A percentile compares a stretch with the other conserved stretches of the same genome.
Conservation (phyloP, 2,888 invertebrate species). For the Lasius platythorax region DNA sequence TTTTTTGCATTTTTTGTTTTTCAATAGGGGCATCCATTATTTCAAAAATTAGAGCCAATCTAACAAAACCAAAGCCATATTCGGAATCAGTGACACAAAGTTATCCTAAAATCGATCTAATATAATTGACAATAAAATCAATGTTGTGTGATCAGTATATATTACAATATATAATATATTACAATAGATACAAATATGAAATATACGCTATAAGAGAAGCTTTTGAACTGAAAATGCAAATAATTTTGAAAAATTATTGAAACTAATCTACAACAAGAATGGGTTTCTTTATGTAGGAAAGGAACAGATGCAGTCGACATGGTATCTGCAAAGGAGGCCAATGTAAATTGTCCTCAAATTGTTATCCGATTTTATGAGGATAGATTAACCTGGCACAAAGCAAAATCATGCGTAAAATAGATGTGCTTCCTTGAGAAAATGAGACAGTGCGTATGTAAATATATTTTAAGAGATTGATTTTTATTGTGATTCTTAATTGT, state of each 20-base stretch:
- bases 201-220: background rate
- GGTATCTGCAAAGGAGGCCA: constrained; percentile 90
- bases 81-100: no score
- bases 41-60: no score
- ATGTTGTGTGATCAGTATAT: no score
- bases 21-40: no score
- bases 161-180: background rate
- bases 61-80: no score
- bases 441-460: background rate
- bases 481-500: background rate
- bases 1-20: no score
- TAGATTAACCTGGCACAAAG: constrained; percentile 95
- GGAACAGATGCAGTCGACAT: constrained; percentile 90
- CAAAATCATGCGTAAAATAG: constrained; percentile 82
- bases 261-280: background rate
- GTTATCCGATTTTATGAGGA: constrained; percentile 91
- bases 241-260: background rate
- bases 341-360: constrained; percentile 90
- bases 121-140: no score
- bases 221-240: background rate
- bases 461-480: background rate
- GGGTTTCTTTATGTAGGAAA: constrained; percentile 85
- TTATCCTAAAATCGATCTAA: no score
- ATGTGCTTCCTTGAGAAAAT: background rate
- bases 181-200: background rate